Base-by-base conservation (phyloP, 2,113 vertebrate species). In the Haemorhous mexicanus region DNA sequence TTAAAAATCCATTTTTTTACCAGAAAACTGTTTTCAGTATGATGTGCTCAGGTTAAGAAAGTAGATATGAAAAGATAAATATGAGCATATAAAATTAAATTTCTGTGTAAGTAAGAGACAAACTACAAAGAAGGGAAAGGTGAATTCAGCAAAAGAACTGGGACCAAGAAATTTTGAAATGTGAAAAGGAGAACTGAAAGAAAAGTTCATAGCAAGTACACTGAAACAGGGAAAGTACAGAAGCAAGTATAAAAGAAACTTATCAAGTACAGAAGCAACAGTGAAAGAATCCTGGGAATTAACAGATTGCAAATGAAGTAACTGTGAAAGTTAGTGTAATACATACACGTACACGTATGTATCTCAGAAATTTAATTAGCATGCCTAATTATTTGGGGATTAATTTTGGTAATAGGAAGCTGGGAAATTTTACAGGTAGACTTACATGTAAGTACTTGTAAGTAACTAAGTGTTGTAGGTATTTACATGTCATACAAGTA, bases 271-370 rank as follows among this genome's bases (percentile, higher is more conserved):
- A 58, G 66, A 28, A 74, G 73, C 77, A 81, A 86, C 32, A 58
- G 10, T 46, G 55, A 66, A 90, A 80, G 43, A 83, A 50, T 70
- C 53, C 33, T 17, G 72, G 27, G 27, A 63, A 17, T 47, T 74
- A 63, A 84, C 14, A 35, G 59, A 80, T 19, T 59, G 32, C 28
- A 87, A 72, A 84, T 43, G 6, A 78, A 73, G 12, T 53, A 55
- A 72, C 44, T 74, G 56, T 74, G 67, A 62, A 81, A 78, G 52
- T 35, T 55, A 46, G 44, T 59, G 23, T 32, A 58, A 70, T 50
- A 43, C 3, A 18, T 41, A 53, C 6, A 68, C 4, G 2, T 68
- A 17, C 6, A 0, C 6, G 0, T 49, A 32, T n/a, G 7, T 49
- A 13, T 43, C 49, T 77, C 39, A 47, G 35, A 79, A 55, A 56